Evolutionary conservation across 2,888 invertebrate species (phyloP), one percentile per base, ranked within the genome.

Genomic region (Lutraria lutraria): DNA sequence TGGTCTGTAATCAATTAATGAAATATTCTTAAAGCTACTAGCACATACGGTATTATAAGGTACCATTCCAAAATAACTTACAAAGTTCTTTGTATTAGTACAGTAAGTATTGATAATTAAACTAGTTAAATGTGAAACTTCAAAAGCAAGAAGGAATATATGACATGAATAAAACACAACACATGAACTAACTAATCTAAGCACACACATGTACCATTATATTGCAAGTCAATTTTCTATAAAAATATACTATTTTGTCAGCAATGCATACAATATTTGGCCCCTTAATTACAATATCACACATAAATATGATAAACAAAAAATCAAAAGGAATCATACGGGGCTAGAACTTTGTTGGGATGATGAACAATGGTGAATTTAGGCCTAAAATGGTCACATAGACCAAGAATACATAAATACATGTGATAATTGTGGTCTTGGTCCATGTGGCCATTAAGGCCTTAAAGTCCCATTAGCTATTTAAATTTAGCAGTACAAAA

Each of bases 231-330:
- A 53, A 25, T 52, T 76, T 54, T 72, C 79, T 88, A 88, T 60
- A 88, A 88, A 88, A 88, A 88, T 88, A 88, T 82, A 85, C 88
- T 88, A 88, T 88, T 83, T 88, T 85, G 88, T 88, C 88, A 88
- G 88, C 88, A 82, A 81, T 43, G 19, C 76, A 88, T 52, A 56
- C 54, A 81, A 68, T 54, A 85, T 86, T 88, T 85, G 88, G 85
- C 88, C 88, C 88, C 85, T 63, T 85, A 29, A 31, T 63, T n/a
- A 43, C 63, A 68, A 34, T 76, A 76, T 76, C 31, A 76, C 76
- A 76, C 31, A 76, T 76, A 31, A 31, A 34, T 31, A 76, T 76
- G 76, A 16, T 76, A 68, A 76, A 76, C 34, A 76, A 31, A 43
- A n/a, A 34, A 76, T 34, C 13, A 34, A 13, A 76, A 16, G 15